Evolutionary conservation across 2,888 invertebrate genomes (phyloP), one percentile per base, ranked within the genome.

Genomic region (Erebia epiphron): DNA sequence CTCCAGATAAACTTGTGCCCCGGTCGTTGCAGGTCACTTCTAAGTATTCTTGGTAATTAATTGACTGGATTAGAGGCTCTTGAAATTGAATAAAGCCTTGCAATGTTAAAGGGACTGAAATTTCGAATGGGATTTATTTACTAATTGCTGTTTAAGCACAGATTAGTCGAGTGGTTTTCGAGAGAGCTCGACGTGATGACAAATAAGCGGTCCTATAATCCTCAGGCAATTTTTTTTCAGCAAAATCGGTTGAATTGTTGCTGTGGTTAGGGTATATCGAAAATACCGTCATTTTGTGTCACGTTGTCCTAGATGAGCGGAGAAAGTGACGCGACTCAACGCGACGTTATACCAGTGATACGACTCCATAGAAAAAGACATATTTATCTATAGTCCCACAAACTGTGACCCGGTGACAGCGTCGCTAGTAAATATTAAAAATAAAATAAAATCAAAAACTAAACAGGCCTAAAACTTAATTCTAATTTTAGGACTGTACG

Each of bases 1-100:
- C 50, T 58, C 64, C 50, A 58, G 49, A 64, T 69, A 81, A 83
- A 82, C 75, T 79, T 76, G 78, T 75, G 71, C 71, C 67, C 67
- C 63, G 62, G 67, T 57, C 67, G 72, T 58, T 66, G 71, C 75
- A 69, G 73, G 77, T 77, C 77, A 74, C 75, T 75, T 79, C 77
- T 67, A 35, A 35, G 35, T 7, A 71, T 75, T 77, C 73, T 76
- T 77, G 61, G 73, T 68, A 71, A 75, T 75, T 76, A 79, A 79
- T 83, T 78, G 79, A 79, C 75, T 76, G 77, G 75, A 76, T 75
- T 68, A 73, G 57, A 73, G 57, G 67, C 50, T 49, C 57, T 70
- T 26, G 57, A 46, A 69, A 71, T 68, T 79, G 75, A 76, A 71
- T 76, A 75, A 76, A 73, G 78, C 76, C 71, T 49, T 58, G 9